These are phyloP conservation scores for Andrena minutula DNA, from an alignment of 2,888 invertebrate genomes.

Conservation along the genomic window DNA sequence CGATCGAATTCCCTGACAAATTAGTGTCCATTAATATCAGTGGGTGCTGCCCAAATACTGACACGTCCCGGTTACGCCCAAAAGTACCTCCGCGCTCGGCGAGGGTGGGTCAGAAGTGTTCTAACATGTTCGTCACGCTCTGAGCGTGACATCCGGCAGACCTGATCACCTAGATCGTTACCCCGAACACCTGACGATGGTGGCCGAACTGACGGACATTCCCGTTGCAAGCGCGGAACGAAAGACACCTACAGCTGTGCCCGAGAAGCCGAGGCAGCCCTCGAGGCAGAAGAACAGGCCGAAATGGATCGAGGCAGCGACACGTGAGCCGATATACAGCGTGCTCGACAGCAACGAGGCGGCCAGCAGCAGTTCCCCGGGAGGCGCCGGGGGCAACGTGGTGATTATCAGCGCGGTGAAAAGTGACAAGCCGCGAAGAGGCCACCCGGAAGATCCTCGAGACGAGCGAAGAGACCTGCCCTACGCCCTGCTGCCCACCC, in stretches of 20 bases:
- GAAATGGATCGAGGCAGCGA: slow-evolving; percentile 80
- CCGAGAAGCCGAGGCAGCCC: slow-evolving; percentile 20
- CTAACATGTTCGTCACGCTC: slow-evolving; percentile 63
- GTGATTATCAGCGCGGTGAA: slow-evolving; percentile 67
- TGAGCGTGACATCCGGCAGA: slow-evolving; percentile 79
- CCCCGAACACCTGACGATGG: slow-evolving; percentile 69
- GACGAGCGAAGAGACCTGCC: slow-evolving; percentile 19
- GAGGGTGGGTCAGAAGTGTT: neutral
- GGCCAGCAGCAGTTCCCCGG: neutral
- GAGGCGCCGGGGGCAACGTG: slow-evolving; percentile 48
- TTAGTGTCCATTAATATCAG: neutral
- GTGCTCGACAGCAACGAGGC: slow-evolving; percentile 71
- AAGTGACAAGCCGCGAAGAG: slow-evolving; percentile 21
- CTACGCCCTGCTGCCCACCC: slow-evolving; percentile 16
- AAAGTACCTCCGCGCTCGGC: slow-evolving; percentile 44
- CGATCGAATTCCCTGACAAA: neutral
- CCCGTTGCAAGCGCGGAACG: slow-evolving; percentile 68
- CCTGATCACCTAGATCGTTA: slow-evolving; percentile 46
- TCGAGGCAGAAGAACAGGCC: slow-evolving; percentile 64
- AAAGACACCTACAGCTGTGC: slow-evolving; percentile 51
- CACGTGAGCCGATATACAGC: slow-evolving; percentile 78
- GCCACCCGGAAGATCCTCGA: neutral
- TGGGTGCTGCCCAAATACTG: neutral
- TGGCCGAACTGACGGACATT: slow-evolving; percentile 80
- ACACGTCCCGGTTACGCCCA: slow-evolving; percentile 37